Evolutionary conservation across 2,888 invertebrate species (phyloP).

Genomic region (Ectobius pallidus): DNA sequence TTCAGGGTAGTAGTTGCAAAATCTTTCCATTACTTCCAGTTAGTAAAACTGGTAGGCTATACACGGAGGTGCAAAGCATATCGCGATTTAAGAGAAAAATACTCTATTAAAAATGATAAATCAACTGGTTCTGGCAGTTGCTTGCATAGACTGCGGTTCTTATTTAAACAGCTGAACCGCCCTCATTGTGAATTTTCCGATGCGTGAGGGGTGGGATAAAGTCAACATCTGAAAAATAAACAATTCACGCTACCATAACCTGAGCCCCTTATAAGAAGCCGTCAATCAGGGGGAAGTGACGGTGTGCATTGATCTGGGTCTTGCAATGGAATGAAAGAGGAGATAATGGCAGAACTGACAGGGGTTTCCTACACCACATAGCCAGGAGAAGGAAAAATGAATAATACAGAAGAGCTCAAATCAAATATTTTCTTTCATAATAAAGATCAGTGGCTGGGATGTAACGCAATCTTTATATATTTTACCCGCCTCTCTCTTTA

Average conservation of each 20-base stretch:
- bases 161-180: constrained; percentile 13
- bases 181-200: background rate
- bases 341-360: too few relatives aligned
- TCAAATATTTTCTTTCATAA: constrained; percentile 7
- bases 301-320: background rate
- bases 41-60: too few relatives aligned
- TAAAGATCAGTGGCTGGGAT: background rate
- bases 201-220: background rate
- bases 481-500: too few relatives aligned
- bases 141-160: background rate
- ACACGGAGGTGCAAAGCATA: too few relatives aligned
- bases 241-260: constrained; percentile 9
- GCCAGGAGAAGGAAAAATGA: background rate
- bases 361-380: too few relatives aligned
- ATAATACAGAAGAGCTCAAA: background rate
- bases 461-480: too few relatives aligned
- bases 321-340: too few relatives aligned
- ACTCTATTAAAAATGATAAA: too few relatives aligned
- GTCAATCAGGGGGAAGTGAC: constrained; percentile 18
- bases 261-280: constrained; percentile 11
- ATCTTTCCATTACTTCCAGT: too few relatives aligned
- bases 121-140: background rate
- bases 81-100: too few relatives aligned
- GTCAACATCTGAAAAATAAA: constrained; percentile 24
- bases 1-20: too few relatives aligned